These are phyloP conservation scores for Ecliptopera silaceata DNA, from an alignment of 2,888 invertebrate species.

Conservation along the genomic window DNA sequence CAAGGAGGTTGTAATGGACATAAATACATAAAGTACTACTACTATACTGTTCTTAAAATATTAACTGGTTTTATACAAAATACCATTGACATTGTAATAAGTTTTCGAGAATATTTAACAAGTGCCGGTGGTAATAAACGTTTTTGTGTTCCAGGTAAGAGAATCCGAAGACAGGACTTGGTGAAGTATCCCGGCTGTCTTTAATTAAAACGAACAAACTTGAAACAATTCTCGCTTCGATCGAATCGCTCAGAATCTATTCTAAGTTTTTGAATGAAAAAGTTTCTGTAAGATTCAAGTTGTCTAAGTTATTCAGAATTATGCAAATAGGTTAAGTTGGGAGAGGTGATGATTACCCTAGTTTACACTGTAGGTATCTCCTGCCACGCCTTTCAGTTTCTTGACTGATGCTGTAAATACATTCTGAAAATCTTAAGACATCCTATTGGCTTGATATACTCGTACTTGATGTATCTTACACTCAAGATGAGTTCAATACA, in stretches of 20 bases:
- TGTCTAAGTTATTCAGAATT: not conserved
- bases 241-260: constrained; percentile 30
- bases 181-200: constrained; percentile 52
- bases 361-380: too few relatives aligned
- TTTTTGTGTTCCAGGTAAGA: constrained; percentile 72
- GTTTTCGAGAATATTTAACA: constrained; percentile 21
- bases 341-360: too few relatives aligned
- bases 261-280: constrained; percentile 14
- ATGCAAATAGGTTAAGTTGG: not conserved
- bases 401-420: too few relatives aligned
- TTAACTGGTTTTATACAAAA: too few relatives aligned
- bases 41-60: too few relatives aligned
- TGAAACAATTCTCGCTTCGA: constrained; percentile 53
- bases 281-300: constrained; percentile 7
- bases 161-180: constrained; percentile 40
- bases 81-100: constrained; percentile 5
- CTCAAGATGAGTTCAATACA: too few relatives aligned
- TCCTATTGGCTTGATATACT: too few relatives aligned
- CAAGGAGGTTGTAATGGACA: too few relatives aligned
- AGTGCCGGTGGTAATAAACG: constrained; percentile 36
- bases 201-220: constrained; percentile 61
- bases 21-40: too few relatives aligned
- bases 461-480: too few relatives aligned
- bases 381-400: too few relatives aligned
- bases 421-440: too few relatives aligned